Evolutionary conservation across 2,113 vertebrate genomes (phyloP), one percentile per base, ranked within the genome.

Genomic region (Pygoscelis antarcticus): DNA sequence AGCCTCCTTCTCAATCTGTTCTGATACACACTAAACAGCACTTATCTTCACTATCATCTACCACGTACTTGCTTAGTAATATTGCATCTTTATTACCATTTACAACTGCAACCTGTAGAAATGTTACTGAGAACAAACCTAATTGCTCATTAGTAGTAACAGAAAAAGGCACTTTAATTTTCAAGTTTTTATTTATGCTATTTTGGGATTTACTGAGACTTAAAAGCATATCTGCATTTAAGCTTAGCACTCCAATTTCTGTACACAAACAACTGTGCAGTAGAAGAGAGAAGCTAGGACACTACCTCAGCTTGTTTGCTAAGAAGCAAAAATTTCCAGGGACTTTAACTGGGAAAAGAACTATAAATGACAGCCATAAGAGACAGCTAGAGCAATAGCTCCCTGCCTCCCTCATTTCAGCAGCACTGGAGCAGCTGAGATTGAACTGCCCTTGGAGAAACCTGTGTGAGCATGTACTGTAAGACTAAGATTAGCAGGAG

Each of bases 141-240:
- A 91, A 89, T 71, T 26, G 4, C 51, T 92, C 77, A 68, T 94
- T 89, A 77, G 22, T 62, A 81, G 38, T 89, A 95, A 92, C 60
- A 87, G 92, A 72, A 96, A 96, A 93, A 86, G 44, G 70, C 54
- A 96, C 57, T 42, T 96, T 92, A 38, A 75, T 95, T 94, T 95
- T 93, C 52, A 93, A 90, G 17, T 26, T n/a, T 97, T 94, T 88
- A 44, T 93, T 98, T 86, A 84, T 93, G 82, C 57, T 49, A 10
- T 78, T 96, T 96, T 18, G 36, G 18, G 68, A 87, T 96, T 98
- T 97, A 97, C 78, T 95, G 58, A 75, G 87, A 96, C 47, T 97
- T 76, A 96, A 96, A 91, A 78, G 29, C 38, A 36, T 74, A 93
- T 79, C 70, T 83, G 9, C 51, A 58, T 90, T 96, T 87, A 90